Base-by-base conservation (phyloP, 2,888 invertebrate species). In the Lithophane semibrunnea region DNA sequence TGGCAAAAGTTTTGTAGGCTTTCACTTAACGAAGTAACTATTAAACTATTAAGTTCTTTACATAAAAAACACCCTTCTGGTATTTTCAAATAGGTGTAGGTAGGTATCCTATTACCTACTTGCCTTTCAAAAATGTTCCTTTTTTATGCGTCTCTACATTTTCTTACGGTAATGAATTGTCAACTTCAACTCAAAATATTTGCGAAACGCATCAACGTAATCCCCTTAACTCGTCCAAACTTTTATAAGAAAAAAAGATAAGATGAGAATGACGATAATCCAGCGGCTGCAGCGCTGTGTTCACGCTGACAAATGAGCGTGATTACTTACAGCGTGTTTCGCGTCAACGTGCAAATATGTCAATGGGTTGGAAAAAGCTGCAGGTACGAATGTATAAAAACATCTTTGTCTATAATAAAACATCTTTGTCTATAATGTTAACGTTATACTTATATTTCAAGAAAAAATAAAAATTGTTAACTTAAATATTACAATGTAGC, bases 251-350 rank as follows among this genome's bases (percentile, higher is more conserved):
- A 85, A 87, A 88, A 90, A 80, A 88, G 86, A 88, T 89, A 91
- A 89, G 89, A 88, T 87, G 86, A 85, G 87, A 86, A 71, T 83
- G 24, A 84, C 83, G 92, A 90, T 93, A 93, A 94, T 93, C 91
- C 89, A 82, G 85, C 83, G 82, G 78, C 75, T 77, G 78, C 82
- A 79, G 47, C 74, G 64, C 70, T 63, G 44, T 67, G 75, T 67
- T 87, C 64, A 44, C 42, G 92, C 89, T 86, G 91, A 94, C 90
- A 94, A 93, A 94, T 93, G 92, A 91, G 76, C 54, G 75, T 87
- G 85, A 94, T 94, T 92, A 92, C 91, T 94, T 93, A 89, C 82
- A 81, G 78, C 78, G 83, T 83, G 85, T 82, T 84, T 85, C 85
- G 89, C 86, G 90, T 90, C 90, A 86, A 86, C 82, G 80, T 80